Evolutionary conservation across 2,888 invertebrate species (phyloP).

Genomic region (Aethes cnicana): DNA sequence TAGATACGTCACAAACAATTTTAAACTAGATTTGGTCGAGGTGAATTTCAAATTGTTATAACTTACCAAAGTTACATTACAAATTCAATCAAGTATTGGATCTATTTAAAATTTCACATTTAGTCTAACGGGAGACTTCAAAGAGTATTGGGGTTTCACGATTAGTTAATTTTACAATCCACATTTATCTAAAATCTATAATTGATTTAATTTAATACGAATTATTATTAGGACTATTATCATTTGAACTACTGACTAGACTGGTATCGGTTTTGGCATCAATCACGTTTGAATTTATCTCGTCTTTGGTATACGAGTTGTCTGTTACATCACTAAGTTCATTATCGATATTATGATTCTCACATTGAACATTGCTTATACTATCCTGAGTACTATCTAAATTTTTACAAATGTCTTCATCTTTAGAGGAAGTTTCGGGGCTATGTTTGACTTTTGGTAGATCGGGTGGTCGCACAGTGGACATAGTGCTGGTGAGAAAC

Average conservation of each 20-base stretch:
- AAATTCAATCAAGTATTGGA: slow-evolving; percentile 28
- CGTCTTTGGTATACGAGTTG: slow-evolving; percentile 55
- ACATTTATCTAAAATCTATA: slow-evolving; percentile 28
- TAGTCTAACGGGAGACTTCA: slow-evolving; percentile 49
- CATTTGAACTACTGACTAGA: slow-evolving; percentile 52
- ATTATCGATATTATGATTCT: slow-evolving; percentile 45
- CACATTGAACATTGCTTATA: slow-evolving; percentile 49
- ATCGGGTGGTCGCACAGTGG: slow-evolving; percentile 74
- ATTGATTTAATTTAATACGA: slow-evolving; percentile 54
- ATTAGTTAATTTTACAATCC: slow-evolving; percentile 45
- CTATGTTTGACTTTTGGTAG: slow-evolving; percentile 49
- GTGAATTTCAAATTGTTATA: slow-evolving; percentile 11
- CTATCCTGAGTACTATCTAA: slow-evolving; percentile 51
- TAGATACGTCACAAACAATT: slow-evolving; percentile 37
- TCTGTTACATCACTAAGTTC: slow-evolving; percentile 44
- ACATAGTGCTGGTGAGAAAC: slow-evolving; percentile 76
- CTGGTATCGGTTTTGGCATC: slow-evolving; percentile 54
- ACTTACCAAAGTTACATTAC: slow-evolving; percentile 14
- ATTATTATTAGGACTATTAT: slow-evolving; percentile 75
- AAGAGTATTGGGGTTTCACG: slow-evolving; percentile 54
- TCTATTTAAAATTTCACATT: slow-evolving; percentile 37
- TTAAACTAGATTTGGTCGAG: slow-evolving; percentile 43
- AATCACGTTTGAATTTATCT: slow-evolving; percentile 72
- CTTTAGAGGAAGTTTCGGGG: slow-evolving; percentile 41
- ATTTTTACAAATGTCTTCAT: slow-evolving; percentile 49